Percentiles rank a stretch among this genome's conserved stretches.
Evolutionary conservation across 2,888 invertebrate genomes (phyloP).

Genomic region (Yponomeuta malinellus): DNA sequence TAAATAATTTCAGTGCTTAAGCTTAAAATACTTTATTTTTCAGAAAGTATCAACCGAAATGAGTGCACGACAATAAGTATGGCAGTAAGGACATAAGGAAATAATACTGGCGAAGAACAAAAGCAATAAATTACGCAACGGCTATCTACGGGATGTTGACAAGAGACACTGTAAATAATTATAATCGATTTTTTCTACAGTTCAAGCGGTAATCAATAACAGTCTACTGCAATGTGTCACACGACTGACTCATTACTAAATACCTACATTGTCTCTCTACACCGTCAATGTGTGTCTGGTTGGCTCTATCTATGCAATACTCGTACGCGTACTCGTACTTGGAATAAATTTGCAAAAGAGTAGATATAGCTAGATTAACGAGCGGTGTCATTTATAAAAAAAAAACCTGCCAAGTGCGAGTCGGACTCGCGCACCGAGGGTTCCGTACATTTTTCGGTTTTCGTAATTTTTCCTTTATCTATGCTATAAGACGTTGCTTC

Average conservation of each 20-base stretch:
- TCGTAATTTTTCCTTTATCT: too few relatives aligned
- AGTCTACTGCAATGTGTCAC: slow-evolving; percentile 41
- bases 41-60: too few relatives aligned
- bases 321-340: not conserved
- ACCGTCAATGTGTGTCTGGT: not conserved
- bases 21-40: too few relatives aligned
- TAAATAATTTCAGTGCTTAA: too few relatives aligned
- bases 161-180: slow-evolving; percentile 1
- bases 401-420: too few relatives aligned
- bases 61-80: too few relatives aligned
- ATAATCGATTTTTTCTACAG: slow-evolving; percentile 24
- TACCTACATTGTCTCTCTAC: slow-evolving; percentile 31
- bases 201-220: slow-evolving; percentile 34
- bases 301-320: not conserved
- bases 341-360: not conserved
- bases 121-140: not conserved
- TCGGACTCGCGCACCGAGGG: too few relatives aligned
- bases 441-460: too few relatives aligned
- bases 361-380: too few relatives aligned
- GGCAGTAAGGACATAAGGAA: not conserved
- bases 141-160: not conserved
- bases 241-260: slow-evolving; percentile 44
- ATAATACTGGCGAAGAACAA: not conserved
- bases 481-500: too few relatives aligned
- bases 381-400: too few relatives aligned